Evolutionary conservation across 2,797 vertebrate species (phyloP).

Genomic region (Tamandua tetradactyla): DNA sequence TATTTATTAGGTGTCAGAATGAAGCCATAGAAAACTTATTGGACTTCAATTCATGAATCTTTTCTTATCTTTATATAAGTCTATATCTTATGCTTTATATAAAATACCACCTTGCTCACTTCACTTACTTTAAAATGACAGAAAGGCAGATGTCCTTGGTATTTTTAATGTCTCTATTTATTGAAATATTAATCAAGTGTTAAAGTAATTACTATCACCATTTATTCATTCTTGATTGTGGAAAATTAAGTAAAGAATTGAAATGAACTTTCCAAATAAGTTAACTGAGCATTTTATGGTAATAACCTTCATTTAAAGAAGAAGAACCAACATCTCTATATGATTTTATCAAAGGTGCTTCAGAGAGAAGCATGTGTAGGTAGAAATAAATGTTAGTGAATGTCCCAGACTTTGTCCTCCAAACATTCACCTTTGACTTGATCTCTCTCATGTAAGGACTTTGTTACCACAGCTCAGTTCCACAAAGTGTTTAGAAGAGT

Average conservation of each 20-base stretch:
- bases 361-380: background rate
- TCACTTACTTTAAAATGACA: no score
- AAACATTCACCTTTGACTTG: background rate
- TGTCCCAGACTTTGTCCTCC: fast-evolving
- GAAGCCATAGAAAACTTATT: no score
- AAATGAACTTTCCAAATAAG: background rate
- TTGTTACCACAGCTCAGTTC: fast-evolving
- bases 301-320: background rate
- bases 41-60: no score
- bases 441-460: background rate
- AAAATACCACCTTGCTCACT: no score
- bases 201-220: background rate
- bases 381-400: background rate
- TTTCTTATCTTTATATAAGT: fast-evolving
- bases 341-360: background rate
- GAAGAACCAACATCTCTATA: fast-evolving
- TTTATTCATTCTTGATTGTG: background rate
- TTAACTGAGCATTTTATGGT: background rate
- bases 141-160: no score
- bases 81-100: no score
- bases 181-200: background rate
- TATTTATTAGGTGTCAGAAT: background rate
- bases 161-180: background rate
- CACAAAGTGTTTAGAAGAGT: background rate
- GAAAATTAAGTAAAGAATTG: background rate